phyloP scores from a whole-genome alignment of 2,113 vertebrate species.

The Cynopterus brachyotis region DNA sequence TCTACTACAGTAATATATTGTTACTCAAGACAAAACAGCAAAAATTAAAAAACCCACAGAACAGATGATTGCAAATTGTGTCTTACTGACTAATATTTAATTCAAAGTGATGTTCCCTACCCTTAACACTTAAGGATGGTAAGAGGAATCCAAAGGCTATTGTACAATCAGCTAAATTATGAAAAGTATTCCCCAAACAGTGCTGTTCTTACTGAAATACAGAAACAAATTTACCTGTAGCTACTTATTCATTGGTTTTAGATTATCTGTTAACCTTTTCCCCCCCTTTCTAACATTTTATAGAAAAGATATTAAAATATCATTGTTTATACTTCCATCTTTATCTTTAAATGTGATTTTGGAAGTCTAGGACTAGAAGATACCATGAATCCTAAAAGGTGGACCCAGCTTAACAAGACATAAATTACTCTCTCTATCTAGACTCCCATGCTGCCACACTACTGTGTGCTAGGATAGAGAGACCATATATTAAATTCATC shows the following conservation, averaged over 20 bases:
- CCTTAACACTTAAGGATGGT: not conserved
- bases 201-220: not conserved
- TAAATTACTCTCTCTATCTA: not conserved
- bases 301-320: not conserved
- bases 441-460: not conserved
- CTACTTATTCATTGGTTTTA: conserved; percentile 9
- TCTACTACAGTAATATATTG: not conserved
- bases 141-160: not conserved
- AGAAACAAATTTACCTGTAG: not conserved
- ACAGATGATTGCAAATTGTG: not conserved
- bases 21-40: not conserved
- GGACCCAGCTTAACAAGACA: not conserved
- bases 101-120: not conserved
- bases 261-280: not conserved
- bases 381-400: not conserved
- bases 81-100: not conserved
- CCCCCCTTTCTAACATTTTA: not conserved
- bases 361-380: not conserved
- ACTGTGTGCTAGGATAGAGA: not conserved
- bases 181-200: not conserved
- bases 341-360: not conserved
- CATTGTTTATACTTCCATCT: not conserved
- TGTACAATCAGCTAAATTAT: not conserved
- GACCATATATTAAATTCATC: not conserved
- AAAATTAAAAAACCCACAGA: not conserved